Percentiles rank a stretch among this genome's conserved stretches.
These are phyloP conservation scores for Nothura maculosa DNA, from an alignment of 2,797 vertebrate species.

Conservation along the genomic window DNA sequence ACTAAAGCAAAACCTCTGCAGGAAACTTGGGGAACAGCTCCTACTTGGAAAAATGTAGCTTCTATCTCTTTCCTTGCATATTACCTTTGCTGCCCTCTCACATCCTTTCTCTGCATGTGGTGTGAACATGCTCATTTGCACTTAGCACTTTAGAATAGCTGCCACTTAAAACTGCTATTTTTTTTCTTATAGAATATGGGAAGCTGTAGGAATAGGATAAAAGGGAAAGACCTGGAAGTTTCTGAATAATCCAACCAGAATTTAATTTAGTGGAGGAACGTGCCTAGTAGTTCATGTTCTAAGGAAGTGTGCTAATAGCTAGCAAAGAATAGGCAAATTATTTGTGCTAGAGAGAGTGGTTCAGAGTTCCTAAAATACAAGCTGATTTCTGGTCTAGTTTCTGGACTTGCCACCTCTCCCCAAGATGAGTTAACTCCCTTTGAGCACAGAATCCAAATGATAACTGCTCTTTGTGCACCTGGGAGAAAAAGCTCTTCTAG, in stretches of 20 bases:
- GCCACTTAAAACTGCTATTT: neutral
- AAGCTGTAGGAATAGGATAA: neutral
- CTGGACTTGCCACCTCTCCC: neutral
- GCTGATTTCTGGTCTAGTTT: neutral
- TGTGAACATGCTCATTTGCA: neutral
- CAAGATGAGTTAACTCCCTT: neutral
- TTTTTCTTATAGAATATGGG: neutral
- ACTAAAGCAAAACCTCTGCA: neutral
- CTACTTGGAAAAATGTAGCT: neutral
- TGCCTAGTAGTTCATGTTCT: neutral
- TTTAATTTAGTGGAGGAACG: neutral
- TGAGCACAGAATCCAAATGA: neutral
- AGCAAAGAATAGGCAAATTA: neutral
- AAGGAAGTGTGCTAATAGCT: neutral
- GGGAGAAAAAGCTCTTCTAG: neutral
- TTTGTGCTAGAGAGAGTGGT: neutral
- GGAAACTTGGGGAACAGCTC: neutral
- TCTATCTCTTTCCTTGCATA: accelerated
- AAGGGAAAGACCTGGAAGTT: neutral
- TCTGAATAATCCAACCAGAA: neutral
- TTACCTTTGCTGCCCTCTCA: neutral
- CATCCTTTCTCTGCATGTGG: neutral
- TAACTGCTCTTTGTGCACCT: neutral
- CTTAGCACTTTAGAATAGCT: neutral
- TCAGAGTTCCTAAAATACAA: neutral